Evolutionary conservation across 1,140 invertebrate genomes (phyloP).

Genomic region (Drosophila ohnishii): DNA sequence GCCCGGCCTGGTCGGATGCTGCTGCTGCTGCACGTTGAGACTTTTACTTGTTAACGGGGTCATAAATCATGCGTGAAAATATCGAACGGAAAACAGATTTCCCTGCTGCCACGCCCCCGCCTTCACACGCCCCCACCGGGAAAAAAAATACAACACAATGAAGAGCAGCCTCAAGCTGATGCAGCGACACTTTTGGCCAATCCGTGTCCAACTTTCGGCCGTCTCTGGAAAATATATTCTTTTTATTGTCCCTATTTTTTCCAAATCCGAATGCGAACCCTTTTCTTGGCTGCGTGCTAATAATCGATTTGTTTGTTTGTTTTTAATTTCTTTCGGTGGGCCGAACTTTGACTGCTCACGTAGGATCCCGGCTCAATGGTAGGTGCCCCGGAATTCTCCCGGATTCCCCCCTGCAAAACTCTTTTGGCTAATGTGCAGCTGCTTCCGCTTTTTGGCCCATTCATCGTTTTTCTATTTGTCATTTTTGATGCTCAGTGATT

Average conservation of each 20-base stretch:
- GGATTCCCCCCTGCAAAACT: neutral
- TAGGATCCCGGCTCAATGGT: conserved; percentile 29
- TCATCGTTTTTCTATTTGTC: conserved; percentile 45
- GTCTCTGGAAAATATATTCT: neutral
- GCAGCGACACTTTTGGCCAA: conserved; percentile 42
- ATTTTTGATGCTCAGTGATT: conserved; percentile 31
- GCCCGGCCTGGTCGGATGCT: conserved; percentile 42
- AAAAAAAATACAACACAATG: conserved; percentile 46
- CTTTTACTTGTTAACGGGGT: conserved; percentile 80
- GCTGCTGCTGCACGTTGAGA: conserved; percentile 70
- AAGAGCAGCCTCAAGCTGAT: conserved; percentile 49
- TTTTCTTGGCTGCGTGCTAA: conserved; percentile 46
- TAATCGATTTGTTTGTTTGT: conserved; percentile 78
- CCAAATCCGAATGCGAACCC: conserved; percentile 32
- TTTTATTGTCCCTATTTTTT: neutral
- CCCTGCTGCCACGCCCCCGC: conserved; percentile 35
- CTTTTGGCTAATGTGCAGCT: conserved; percentile 54
- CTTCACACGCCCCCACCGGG: conserved; percentile 1
- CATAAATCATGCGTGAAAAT: conserved; percentile 81
- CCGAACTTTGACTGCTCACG: conserved; percentile 56
- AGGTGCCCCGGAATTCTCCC: neutral
- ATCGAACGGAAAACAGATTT: conserved; percentile 81
- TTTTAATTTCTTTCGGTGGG: conserved; percentile 68
- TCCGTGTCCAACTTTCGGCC: conserved; percentile 29
- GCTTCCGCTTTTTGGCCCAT: conserved; percentile 47